These are phyloP conservation scores for Stictonetta naevosa DNA, from an alignment of 2,113 vertebrate genomes.

Conservation along the genomic window DNA sequence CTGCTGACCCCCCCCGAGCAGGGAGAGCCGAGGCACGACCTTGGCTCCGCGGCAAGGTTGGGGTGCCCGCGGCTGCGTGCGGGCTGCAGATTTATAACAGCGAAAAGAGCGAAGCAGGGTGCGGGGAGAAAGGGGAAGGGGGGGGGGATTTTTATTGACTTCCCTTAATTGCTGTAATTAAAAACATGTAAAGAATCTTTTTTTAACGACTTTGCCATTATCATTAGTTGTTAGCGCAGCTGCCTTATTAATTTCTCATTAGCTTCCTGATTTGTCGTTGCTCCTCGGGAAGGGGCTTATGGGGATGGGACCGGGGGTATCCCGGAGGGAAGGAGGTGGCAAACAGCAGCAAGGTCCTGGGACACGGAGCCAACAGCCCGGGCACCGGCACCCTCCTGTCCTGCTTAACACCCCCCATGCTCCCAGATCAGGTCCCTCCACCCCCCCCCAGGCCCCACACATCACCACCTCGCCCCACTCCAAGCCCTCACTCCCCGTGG, in stretches of 20 bases:
- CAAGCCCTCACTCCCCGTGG: too few relatives aligned
- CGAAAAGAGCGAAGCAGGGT: neutral
- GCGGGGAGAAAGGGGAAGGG: neutral
- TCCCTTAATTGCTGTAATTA: slow-evolving; percentile 84
- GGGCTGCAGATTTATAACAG: neutral
- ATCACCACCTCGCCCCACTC: too few relatives aligned
- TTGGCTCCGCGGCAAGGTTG: rapidly evolving
- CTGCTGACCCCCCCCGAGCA: rapidly evolving
- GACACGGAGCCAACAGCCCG: neutral
- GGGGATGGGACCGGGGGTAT: rapidly evolving
- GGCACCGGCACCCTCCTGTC: neutral
- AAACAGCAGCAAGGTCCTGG: rapidly evolving
- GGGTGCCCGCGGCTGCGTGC: neutral
- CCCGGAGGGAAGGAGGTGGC: neutral
- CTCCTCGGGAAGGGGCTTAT: neutral
- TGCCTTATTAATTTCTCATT: slow-evolving; percentile 84
- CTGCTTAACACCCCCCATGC: neutral
- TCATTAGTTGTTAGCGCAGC: slow-evolving; percentile 78
- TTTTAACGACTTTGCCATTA: slow-evolving; percentile 81
- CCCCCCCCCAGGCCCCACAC: neutral
- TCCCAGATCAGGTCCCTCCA: neutral
- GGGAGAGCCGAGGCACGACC: neutral
- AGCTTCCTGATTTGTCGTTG: slow-evolving; percentile 63
- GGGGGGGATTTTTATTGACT: slow-evolving; percentile 74
- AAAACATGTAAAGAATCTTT: slow-evolving; percentile 82